phyloP scores from a whole-genome alignment of 2,888 invertebrate species.

The Plagiodera versicolora region DNA sequence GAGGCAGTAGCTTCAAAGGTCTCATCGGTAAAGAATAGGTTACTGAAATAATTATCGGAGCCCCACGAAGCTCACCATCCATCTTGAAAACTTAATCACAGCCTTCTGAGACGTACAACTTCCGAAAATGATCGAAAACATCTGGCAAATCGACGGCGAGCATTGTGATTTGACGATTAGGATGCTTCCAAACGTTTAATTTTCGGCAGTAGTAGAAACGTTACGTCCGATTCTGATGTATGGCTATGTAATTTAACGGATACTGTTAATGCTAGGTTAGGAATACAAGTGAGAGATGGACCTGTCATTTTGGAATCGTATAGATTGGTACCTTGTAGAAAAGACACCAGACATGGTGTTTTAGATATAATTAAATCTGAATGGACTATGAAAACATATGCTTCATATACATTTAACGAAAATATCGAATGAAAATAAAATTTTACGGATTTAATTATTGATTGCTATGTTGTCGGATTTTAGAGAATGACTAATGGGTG shows the following conservation, averaged over 20 bases:
- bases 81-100: constrained; percentile 12
- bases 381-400: no score
- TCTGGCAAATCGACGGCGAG: constrained; percentile 24
- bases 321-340: not conserved
- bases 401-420: no score
- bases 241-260: constrained; percentile 38
- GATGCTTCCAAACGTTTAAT: constrained; percentile 33
- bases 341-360: not conserved
- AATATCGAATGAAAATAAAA: no score
- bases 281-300: constrained; percentile 24
- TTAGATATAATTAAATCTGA: no score
- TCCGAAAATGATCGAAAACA: constrained; percentile 17
- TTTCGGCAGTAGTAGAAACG: constrained; percentile 32
- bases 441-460: no score
- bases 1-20: not conserved
- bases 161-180: constrained; percentile 24
- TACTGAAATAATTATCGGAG: constrained; percentile 22
- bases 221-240: constrained; percentile 29
- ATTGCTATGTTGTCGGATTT: no score
- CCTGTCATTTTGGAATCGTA: constrained; percentile 34
- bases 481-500: no score
- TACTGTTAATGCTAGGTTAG: constrained; percentile 36
- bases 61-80: not conserved
- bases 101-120: constrained; percentile 9
- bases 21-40: constrained; percentile 23